Percentiles rank a stretch among this genome's conserved stretches.
phyloP scores from a whole-genome alignment of 2,113 vertebrate genomes.

The Cyanocitta stelleri region DNA sequence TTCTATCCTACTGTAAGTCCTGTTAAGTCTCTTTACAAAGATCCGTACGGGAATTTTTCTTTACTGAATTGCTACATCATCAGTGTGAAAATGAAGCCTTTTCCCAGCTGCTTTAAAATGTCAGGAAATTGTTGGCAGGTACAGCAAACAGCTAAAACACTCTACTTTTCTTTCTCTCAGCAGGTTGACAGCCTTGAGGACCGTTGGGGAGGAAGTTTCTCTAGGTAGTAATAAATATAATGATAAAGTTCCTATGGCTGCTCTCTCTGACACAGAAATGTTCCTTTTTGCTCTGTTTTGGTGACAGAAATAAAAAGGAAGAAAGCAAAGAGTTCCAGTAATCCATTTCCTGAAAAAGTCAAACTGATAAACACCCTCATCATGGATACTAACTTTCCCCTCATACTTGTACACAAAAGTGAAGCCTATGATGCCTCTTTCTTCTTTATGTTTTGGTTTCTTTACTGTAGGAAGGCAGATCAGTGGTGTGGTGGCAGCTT shows the following conservation, averaged over 20 bases:
- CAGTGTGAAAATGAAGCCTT: not conserved
- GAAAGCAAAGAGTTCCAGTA: not conserved
- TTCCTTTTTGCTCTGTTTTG: not conserved
- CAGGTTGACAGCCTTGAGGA: not conserved
- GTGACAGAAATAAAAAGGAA: not conserved
- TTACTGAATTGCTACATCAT: not conserved
- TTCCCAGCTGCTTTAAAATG: not conserved
- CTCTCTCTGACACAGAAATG: not conserved
- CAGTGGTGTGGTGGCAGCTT: not conserved
- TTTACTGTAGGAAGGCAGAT: not conserved
- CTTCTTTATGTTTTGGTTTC: not conserved
- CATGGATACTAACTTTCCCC: not conserved
- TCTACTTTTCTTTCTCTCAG: not conserved
- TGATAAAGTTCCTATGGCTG: not conserved
- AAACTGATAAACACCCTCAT: not conserved
- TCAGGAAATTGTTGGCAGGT: not conserved
- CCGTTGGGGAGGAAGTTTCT: not conserved
- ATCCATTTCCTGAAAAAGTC: not conserved
- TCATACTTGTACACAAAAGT: not conserved
- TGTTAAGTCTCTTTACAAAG: not conserved
- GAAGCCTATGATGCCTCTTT: not conserved
- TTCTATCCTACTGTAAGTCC: accelerated
- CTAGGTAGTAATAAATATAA: not conserved
- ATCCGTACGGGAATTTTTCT: not conserved
- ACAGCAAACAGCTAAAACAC: not conserved